Conservation (phyloP, 2,888 invertebrate genomes). For the Candidula unifasciata region DNA sequence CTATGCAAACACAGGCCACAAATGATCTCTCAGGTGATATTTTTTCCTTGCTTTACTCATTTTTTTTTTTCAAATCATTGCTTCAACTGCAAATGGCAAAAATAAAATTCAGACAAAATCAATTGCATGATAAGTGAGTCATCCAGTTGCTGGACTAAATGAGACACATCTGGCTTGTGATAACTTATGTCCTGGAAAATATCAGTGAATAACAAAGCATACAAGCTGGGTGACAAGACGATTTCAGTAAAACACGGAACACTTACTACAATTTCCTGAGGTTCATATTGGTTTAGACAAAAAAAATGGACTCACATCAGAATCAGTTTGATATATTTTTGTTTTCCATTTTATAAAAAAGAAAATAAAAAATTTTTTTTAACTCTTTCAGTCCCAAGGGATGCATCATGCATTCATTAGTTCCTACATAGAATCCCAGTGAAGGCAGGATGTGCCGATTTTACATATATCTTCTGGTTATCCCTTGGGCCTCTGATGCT, state of each 20-base stretch:
- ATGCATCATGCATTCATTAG: no score
- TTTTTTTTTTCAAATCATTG: no score
- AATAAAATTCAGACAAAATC: not conserved
- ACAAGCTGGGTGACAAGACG: not conserved
- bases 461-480: no score
- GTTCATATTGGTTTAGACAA: not conserved
- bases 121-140: not conserved
- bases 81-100: not conserved
- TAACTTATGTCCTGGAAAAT: not conserved
- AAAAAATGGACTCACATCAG: not conserved
- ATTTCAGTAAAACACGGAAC: slow-evolving; percentile 4
- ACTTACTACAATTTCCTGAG: slow-evolving; percentile 11
- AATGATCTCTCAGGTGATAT: not conserved
- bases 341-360: not conserved
- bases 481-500: no score
- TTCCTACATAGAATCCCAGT: no score
- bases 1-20: not conserved
- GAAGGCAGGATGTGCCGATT: no score
- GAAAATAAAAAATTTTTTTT: not conserved
- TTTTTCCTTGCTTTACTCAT: not conserved
- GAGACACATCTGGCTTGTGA: not conserved
- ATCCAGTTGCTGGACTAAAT: not conserved
- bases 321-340: not conserved
- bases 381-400: not conserved
- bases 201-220: not conserved